Conservation (phyloP, 2,113 vertebrate genomes). For the Uria lomvia region DNA sequence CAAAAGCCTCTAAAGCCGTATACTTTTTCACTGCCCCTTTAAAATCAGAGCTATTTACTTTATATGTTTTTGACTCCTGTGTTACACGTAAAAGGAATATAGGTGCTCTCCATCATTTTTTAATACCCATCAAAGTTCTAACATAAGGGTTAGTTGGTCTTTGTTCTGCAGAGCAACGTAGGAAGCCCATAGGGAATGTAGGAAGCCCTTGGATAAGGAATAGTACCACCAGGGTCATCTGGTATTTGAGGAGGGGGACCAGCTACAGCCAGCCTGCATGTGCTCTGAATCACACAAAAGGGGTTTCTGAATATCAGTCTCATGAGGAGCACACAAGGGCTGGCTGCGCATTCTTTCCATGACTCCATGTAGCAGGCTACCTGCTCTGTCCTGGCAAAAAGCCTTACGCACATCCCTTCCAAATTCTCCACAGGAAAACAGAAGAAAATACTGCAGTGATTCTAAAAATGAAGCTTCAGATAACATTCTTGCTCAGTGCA, state of each 20-base stretch:
- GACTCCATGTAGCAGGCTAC: background rate
- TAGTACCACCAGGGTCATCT: background rate
- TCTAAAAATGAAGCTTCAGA: background rate
- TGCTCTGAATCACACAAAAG: background rate
- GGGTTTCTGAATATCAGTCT: background rate
- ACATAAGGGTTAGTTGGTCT: background rate
- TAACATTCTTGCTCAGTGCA: background rate
- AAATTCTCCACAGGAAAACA: background rate
- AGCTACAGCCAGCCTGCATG: background rate
- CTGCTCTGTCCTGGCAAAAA: background rate
- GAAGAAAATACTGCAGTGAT: background rate
- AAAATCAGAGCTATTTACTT: background rate
- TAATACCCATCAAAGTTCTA: background rate
- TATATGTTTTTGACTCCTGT: background rate
- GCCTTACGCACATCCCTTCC: fast-evolving
- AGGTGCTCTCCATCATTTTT: background rate
- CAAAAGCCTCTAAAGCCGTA: background rate
- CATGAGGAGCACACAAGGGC: fast-evolving
- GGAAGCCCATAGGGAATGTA: background rate
- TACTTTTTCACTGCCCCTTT: background rate
- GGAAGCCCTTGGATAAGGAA: background rate
- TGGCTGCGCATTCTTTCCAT: background rate
- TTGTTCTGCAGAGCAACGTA: background rate
- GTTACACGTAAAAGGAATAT: background rate
- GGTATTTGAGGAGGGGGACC: background rate